Evolutionary conservation across 2,888 invertebrate species (phyloP), one percentile per base, ranked within the genome.

Genomic region (Craniophora ligustri): DNA sequence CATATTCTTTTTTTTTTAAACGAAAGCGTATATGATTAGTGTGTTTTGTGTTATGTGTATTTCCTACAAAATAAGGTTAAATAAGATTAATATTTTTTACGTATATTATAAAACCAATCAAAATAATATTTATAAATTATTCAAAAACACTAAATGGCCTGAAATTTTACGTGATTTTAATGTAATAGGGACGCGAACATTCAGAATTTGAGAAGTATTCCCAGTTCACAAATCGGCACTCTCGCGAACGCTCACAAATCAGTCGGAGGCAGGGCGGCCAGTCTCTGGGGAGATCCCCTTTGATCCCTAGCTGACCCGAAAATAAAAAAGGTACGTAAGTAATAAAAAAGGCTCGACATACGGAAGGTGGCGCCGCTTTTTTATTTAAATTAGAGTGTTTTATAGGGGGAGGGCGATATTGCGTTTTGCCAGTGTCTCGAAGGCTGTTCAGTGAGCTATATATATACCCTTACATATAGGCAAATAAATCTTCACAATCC

Each of bases 351-450:
- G 89, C 88, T 91, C 91, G 91, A 92, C 92, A 92, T 92, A 93
- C 92, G 92, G 91, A 92, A 92, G 92, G 92, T 92, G 91, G 91
- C 91, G 92, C 89, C 90, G 91, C 91, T 92, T 93, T 93, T 93
- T 92, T 93, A 92, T 93, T 93, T 93, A 93, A 93, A 93, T 92
- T 93, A 91, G 92, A 93, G 92, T 92, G 91, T 92, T 93, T 92
- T 93, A 92, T 93, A 89, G 91, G 88, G 89, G 90, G 87, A 86
- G 88, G 86, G 88, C 89, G 90, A 92, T 93, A 93, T 92, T 92
- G 89, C 91, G 91, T 91, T 92, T 87, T 88, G 87, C 88, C 89
- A 87, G 87, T 89, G 87, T 88, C 90, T 89, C 84, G 80, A 82
- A 88, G 84, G 84, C 83, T 85, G 82, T 86, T 86, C 78, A 76